These are phyloP conservation scores for Euschistus heros DNA, from an alignment of 1,140 invertebrate genomes.

Conservation along the genomic window DNA sequence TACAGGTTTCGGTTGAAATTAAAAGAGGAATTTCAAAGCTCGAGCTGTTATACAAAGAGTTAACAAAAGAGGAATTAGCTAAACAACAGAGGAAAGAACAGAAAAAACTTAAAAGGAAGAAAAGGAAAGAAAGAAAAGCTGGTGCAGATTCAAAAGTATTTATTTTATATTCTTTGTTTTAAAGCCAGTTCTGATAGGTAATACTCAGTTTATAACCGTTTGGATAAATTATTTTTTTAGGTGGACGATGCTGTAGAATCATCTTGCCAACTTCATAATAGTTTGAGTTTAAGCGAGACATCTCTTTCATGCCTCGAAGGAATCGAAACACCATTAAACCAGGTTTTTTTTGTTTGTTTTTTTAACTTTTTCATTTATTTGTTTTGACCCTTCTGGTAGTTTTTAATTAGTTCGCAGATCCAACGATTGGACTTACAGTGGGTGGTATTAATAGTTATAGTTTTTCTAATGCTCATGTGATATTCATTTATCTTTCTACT, in stretches of 20 bases:
- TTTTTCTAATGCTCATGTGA: no score
- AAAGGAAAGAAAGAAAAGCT: slow-evolving; percentile 58
- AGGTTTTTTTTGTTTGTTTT: not conserved
- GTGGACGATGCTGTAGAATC: slow-evolving; percentile 30
- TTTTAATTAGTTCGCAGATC: no score
- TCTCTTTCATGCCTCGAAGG: slow-evolving; percentile 10
- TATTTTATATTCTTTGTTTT: not conserved
- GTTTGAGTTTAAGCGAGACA: slow-evolving; percentile 2
- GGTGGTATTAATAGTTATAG: no score
- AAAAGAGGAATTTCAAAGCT: slow-evolving; percentile 81
- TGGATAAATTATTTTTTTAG: no score
- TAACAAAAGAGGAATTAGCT: slow-evolving; percentile 68
- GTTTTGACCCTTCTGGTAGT: no score
- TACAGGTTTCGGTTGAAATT: slow-evolving; percentile 67
- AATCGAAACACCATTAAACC: not conserved
- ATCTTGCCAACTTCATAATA: slow-evolving; percentile 24
- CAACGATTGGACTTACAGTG: no score
- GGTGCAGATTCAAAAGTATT: slow-evolving; percentile 42
- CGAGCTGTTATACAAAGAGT: slow-evolving; percentile 67
- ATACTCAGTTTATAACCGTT: no score
- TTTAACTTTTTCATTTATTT: no score
- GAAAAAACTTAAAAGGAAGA: slow-evolving; percentile 72
- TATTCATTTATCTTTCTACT: no score
- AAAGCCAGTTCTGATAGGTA: no score
- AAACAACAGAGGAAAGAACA: slow-evolving; percentile 75